These are phyloP conservation scores for Bombus sibiricus DNA, from an alignment of 1,140 invertebrate genomes.

Conservation along the genomic window DNA sequence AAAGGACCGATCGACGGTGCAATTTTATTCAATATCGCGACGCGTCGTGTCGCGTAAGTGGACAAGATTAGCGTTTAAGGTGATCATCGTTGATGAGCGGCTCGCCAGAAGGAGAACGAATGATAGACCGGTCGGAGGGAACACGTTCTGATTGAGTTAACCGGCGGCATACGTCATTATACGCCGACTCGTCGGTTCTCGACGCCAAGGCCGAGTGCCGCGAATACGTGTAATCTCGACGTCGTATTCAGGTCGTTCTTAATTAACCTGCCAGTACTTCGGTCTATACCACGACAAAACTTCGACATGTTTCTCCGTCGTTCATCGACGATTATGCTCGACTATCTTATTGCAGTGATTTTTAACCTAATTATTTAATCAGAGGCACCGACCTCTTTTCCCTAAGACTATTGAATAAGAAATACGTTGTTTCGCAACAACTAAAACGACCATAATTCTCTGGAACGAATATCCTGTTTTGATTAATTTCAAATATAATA, in stretches of 20 bases:
- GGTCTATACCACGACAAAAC: slow-evolving; percentile 22
- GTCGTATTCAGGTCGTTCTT: slow-evolving; percentile 65
- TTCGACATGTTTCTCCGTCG: background rate
- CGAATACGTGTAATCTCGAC: slow-evolving; percentile 57
- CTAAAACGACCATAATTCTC: too few species aligned
- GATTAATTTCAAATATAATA: too few species aligned
- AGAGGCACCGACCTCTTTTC: too few species aligned
- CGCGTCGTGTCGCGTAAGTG: slow-evolving; percentile 48
- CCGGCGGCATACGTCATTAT: slow-evolving; percentile 62
- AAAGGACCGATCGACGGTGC: slow-evolving; percentile 11
- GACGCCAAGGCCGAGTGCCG: slow-evolving; percentile 58
- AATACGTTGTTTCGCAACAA: too few species aligned
- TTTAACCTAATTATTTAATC: too few species aligned
- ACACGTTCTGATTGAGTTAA: slow-evolving; percentile 71
- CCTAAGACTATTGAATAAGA: too few species aligned
- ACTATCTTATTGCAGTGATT: background rate
- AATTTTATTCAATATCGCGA: slow-evolving; percentile 39
- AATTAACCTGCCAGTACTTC: slow-evolving; percentile 59
- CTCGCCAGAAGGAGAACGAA: slow-evolving; percentile 59
- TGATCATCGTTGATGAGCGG: slow-evolving; percentile 59
- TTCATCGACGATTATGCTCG: slow-evolving; percentile 9
- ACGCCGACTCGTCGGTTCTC: slow-evolving; percentile 51
- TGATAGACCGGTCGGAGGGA: slow-evolving; percentile 60
- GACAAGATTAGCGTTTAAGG: slow-evolving; percentile 55
- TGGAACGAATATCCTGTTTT: too few species aligned